phyloP scores from a whole-genome alignment of 2,113 vertebrate species.

The Coreoperca whiteheadi region DNA sequence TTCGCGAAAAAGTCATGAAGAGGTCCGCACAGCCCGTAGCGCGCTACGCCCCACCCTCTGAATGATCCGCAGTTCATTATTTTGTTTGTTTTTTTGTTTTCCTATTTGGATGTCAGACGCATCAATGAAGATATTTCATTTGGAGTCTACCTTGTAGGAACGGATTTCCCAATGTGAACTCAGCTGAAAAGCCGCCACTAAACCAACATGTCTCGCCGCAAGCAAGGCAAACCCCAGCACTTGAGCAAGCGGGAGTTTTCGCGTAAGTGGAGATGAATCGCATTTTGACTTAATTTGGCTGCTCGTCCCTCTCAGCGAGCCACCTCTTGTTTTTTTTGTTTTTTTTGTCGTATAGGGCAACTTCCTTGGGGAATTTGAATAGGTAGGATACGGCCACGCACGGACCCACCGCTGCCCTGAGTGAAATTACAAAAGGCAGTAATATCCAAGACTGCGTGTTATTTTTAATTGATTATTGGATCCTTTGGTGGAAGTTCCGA shows the following conservation, averaged over 20 bases:
- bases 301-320: slow-evolving; percentile 20
- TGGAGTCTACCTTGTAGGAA: slow-evolving; percentile 91
- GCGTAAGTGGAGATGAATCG: slow-evolving; percentile 91
- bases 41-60: slow-evolving; percentile 89
- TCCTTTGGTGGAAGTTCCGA: slow-evolving; percentile 47
- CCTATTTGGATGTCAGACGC: slow-evolving; percentile 92
- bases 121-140: slow-evolving; percentile 97
- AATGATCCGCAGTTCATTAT: slow-evolving; percentile 91
- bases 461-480: background rate
- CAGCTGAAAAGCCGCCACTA: slow-evolving; percentile 83
- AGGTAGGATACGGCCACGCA: slow-evolving; percentile 22
- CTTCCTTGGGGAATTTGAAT: slow-evolving; percentile 46
- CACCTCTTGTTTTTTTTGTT: background rate
- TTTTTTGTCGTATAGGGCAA: slow-evolving; percentile 17
- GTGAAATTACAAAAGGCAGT: slow-evolving; percentile 34
- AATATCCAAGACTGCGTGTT: slow-evolving; percentile 15
- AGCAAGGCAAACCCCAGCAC: slow-evolving; percentile 99
- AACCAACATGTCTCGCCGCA: slow-evolving; percentile 99
- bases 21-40: slow-evolving; percentile 93
- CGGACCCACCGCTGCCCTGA: slow-evolving; percentile 46
- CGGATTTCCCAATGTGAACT: slow-evolving; percentile 83
- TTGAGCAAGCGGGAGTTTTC: slow-evolving; percentile 99
- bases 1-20: slow-evolving; percentile 91
- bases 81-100: slow-evolving; percentile 2
- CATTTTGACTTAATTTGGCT: slow-evolving; percentile 71